Evolutionary conservation across 2,113 vertebrate species (phyloP).

Genomic region (Narcine bancroftii): DNA sequence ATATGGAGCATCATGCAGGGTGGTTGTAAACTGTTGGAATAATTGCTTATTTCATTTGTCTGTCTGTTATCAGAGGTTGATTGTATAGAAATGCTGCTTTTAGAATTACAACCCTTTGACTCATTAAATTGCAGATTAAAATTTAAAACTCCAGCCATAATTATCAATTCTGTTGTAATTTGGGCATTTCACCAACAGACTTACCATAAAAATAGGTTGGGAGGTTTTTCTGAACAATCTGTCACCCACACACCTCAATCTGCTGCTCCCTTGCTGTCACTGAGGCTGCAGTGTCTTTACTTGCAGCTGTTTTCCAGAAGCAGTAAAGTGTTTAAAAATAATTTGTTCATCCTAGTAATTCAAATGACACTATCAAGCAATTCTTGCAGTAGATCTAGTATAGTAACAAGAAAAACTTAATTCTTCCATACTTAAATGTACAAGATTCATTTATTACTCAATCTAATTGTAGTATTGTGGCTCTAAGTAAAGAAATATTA

Average conservation of each 20-base stretch:
- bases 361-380: neutral
- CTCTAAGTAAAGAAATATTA: neutral
- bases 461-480: neutral
- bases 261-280: neutral
- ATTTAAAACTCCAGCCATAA: neutral
- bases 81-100: neutral
- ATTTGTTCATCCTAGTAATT: neutral
- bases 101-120: neutral
- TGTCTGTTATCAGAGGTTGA: neutral
- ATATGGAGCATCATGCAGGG: neutral
- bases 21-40: neutral
- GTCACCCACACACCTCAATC: neutral
- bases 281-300: neutral
- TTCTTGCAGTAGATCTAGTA: neutral
- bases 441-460: slow-evolving; percentile 1
- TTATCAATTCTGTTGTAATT: neutral
- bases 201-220: slow-evolving; percentile 9
- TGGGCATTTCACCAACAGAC: neutral
- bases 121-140: neutral
- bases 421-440: neutral
- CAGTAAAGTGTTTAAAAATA: slow-evolving; percentile 14
- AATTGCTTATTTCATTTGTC: neutral
- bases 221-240: neutral
- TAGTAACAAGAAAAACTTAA: neutral
- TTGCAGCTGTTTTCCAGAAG: neutral